These are phyloP conservation scores for Thermophis baileyi DNA, from an alignment of 2,113 vertebrate genomes.

Conservation along the genomic window DNA sequence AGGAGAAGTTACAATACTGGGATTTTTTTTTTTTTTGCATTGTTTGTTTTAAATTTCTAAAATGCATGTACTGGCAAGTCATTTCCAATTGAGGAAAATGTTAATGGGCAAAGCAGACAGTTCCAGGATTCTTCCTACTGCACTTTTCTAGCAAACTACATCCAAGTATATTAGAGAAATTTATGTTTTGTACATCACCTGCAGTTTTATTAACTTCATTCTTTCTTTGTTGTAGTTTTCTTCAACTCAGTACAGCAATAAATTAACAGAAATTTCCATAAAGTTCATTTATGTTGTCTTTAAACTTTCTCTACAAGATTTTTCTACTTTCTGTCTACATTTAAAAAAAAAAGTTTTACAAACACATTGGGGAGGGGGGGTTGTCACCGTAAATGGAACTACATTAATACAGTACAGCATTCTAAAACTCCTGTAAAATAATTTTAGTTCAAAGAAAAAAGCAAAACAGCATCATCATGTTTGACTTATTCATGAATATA, in stretches of 20 bases:
- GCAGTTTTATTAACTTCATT: constrained; percentile 63
- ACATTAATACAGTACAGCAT: background rate
- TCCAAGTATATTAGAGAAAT: constrained; percentile 37
- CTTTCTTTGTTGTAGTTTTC: constrained; percentile 47
- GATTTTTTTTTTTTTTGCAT: background rate
- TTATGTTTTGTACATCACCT: constrained; percentile 34
- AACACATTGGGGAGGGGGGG: background rate
- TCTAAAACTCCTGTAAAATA: background rate
- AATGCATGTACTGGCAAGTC: constrained; percentile 36
- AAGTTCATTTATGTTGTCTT: constrained; percentile 36
- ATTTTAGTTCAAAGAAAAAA: background rate
- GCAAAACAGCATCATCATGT: background rate
- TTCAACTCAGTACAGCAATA: constrained; percentile 42
- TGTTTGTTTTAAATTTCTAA: constrained; percentile 31
- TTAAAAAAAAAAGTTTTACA: background rate
- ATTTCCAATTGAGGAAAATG: constrained; percentile 6
- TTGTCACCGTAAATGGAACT: background rate
- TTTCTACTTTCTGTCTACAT: background rate
- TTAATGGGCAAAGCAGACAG: constrained; percentile 51
- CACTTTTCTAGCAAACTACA: constrained; percentile 44
- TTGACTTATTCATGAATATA: background rate
- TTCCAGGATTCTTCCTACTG: constrained; percentile 32
- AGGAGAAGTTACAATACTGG: background rate
- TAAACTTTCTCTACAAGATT: constrained; percentile 32
- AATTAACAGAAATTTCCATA: constrained; percentile 34